These are phyloP conservation scores for Ciconia boyciana DNA, from an alignment of 2,113 vertebrate genomes.

Conservation along the genomic window DNA sequence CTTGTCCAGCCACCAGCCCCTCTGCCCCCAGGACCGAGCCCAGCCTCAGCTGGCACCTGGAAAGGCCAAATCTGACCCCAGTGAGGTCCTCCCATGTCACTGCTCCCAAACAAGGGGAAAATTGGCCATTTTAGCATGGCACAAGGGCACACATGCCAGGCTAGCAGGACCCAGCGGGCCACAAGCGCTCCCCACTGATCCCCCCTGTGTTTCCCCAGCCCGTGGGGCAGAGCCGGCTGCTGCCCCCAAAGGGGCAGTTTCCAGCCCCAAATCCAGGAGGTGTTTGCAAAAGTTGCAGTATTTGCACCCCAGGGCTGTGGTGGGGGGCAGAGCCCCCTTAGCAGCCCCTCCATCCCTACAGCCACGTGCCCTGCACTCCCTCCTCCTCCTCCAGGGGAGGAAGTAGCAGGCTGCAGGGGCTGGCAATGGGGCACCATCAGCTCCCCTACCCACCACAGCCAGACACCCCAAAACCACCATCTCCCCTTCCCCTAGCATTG, in stretches of 20 bases:
- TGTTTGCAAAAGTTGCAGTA: background rate
- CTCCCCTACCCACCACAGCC: accelerated
- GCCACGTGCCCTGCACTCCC: accelerated
- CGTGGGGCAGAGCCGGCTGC: accelerated
- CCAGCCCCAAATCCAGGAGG: background rate
- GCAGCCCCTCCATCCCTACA: background rate
- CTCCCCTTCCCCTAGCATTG: accelerated
- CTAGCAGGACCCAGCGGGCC: background rate
- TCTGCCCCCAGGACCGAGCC: background rate
- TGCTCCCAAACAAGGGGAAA: background rate
- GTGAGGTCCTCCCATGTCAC: background rate
- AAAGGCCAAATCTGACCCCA: background rate
- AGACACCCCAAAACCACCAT: background rate
- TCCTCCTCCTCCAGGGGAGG: background rate
- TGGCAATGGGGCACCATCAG: background rate
- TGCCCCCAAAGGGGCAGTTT: background rate
- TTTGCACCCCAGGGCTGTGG: background rate
- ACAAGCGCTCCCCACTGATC: accelerated
- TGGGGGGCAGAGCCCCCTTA: background rate
- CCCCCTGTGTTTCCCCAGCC: background rate
- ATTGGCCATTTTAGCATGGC: accelerated
- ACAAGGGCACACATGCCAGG: background rate
- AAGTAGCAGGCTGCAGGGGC: background rate
- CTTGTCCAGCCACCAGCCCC: background rate
- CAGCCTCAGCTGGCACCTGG: background rate